Base-by-base conservation (phyloP, 2,888 invertebrate genomes). In the Platycnemis pennipes region DNA sequence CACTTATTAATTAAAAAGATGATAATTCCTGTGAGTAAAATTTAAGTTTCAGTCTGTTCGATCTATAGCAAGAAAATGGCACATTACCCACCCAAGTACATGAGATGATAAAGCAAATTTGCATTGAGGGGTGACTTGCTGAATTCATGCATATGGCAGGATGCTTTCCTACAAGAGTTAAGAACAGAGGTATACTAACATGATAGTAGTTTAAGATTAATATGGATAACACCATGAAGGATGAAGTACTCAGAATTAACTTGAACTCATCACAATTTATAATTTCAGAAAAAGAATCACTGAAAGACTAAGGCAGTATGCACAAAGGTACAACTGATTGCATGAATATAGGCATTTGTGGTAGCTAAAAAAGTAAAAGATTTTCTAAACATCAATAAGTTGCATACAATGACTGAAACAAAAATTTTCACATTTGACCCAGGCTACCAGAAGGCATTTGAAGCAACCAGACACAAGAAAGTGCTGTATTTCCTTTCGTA, bases 51-150 rank as follows among this genome's bases (percentile, higher is more conserved):
- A 63, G 56, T 91, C 91, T 69, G 91, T 91, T 91, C 91, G 56
- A 63, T 44, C 63, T 56, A 91, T 45, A 91, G 91, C 91, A 91
- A 91, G 91, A 91, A 91, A 91, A 91, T 91, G 91, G 91, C 91
- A 91, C 91, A 91, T 91, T 91, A 91, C 91, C 91, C 56, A 91
- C 91, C 91, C 37, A 91, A 91, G 42, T 22, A 91, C 37, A n/a
- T 44, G 56, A 44, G 44, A 42, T n/a, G 91, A 63, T 63, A 63
- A 91, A 91, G 91, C 91, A 63, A 69, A 63, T 26, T 63, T 91
- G n/a, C n/a, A 37, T 45, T 44, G 42, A 56, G 56, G 26, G 63
- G 63, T 91, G 69, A 91, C 31, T 91, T 44, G 44, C 56, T 91
- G 63, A 63, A 88, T 91, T 44, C n/a, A 87, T 46, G 45, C 45